phyloP scores from a whole-genome alignment of 2,113 vertebrate species.

The Synodontis membranacea region DNA sequence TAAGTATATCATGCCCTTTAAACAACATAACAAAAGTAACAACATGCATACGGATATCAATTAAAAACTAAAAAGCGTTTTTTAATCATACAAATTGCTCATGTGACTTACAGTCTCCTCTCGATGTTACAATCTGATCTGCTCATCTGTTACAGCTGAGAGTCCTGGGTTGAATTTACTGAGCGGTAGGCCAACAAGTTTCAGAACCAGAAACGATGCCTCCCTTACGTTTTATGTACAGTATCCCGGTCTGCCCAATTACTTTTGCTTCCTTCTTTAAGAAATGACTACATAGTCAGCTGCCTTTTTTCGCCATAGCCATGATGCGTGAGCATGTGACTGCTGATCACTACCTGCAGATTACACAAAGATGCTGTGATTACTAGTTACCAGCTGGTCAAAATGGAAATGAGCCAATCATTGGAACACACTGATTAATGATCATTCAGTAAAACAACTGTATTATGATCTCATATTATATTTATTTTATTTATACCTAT shows the following conservation, averaged over 20 bases:
- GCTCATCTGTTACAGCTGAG: background rate
- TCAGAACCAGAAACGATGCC: background rate
- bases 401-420: background rate
- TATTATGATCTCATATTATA: background rate
- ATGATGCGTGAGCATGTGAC: background rate
- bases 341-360: background rate
- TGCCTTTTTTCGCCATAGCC: background rate
- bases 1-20: background rate
- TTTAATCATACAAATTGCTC: background rate
- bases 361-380: background rate
- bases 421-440: background rate
- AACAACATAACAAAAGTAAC: background rate
- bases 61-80: background rate
- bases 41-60: background rate
- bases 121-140: background rate
- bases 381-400: background rate
- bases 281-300: background rate
- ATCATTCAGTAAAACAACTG: background rate
- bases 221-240: background rate
- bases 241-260: background rate
- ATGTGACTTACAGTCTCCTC: background rate
- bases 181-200: background rate
- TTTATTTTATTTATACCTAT: background rate
- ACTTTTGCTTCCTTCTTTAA: background rate
- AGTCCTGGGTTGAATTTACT: background rate